These are phyloP conservation scores for Heliconius eleuchia DNA, from an alignment of 1,140 invertebrate species.

Conservation along the genomic window DNA sequence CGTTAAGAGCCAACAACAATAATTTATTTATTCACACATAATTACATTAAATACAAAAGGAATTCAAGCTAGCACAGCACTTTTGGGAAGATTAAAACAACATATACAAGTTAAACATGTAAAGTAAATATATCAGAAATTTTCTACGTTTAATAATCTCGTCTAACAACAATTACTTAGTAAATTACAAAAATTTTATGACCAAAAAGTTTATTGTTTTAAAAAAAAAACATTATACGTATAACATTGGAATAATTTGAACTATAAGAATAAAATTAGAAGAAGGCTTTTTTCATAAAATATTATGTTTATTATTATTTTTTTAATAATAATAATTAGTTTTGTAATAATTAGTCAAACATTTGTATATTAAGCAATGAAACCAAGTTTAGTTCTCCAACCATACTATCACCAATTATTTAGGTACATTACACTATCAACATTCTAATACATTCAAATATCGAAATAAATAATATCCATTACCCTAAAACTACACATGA, in stretches of 20 bases:
- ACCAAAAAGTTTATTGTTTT: conserved; percentile 2
- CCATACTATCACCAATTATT: background rate
- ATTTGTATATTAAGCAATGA: background rate
- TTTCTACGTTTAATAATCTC: background rate
- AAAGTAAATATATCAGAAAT: conserved; percentile 25
- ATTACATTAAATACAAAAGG: conserved; percentile 59
- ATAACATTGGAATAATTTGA: background rate
- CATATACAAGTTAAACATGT: conserved; percentile 13
- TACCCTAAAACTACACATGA: conserved; percentile 3
- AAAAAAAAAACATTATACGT: background rate
- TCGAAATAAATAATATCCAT: conserved; percentile 17
- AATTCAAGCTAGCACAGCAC: conserved; percentile 68
- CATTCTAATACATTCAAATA: conserved; percentile 17
- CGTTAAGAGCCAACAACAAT: conserved; percentile 67
- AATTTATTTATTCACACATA: conserved; percentile 74
- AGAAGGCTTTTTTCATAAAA: background rate
- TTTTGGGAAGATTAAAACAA: conserved; percentile 38
- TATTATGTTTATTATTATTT: background rate
- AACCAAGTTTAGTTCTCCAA: background rate
- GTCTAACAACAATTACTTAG: background rate
- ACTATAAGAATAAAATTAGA: background rate
- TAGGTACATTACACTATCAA: background rate
- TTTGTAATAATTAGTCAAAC: background rate
- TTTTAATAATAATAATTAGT: background rate
- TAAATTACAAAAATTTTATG: conserved; percentile 2